Evolutionary conservation across 2,888 invertebrate genomes (phyloP).

Genomic region (Lomographa bimaculata): DNA sequence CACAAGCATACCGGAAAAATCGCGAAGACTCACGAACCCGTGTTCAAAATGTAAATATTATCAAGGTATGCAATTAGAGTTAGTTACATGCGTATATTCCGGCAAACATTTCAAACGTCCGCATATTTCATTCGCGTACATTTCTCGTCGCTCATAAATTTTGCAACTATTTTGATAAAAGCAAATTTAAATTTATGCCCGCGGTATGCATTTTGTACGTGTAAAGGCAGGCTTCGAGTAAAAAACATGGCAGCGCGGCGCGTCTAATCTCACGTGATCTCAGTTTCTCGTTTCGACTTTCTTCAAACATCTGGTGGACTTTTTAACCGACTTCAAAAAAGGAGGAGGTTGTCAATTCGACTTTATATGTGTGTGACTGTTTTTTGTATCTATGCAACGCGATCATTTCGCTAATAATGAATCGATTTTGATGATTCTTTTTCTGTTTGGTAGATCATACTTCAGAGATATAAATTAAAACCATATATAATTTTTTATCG

Average conservation of each 20-base stretch:
- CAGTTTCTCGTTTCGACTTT: slow-evolving; percentile 30
- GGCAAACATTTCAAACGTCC: slow-evolving; percentile 51
- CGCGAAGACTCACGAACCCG: slow-evolving; percentile 30
- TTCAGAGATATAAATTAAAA: no score
- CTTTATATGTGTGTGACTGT: no score
- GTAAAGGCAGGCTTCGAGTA: slow-evolving; percentile 62
- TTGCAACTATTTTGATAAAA: slow-evolving; percentile 76
- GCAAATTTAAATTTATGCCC: slow-evolving; percentile 77
- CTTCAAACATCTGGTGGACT: slow-evolving; percentile 49
- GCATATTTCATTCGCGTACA: slow-evolving; percentile 64
- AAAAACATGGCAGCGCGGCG: slow-evolving; percentile 58
- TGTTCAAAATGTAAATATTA: slow-evolving; percentile 38
- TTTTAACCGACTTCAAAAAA: no score
- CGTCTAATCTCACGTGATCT: slow-evolving; percentile 75
- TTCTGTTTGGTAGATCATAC: no score
- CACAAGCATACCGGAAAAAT: slow-evolving; percentile 34
- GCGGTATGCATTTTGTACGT: slow-evolving; percentile 70
- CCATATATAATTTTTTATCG: no score
- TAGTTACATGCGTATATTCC: slow-evolving; percentile 50
- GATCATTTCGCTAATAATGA: no score
- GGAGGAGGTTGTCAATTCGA: no score
- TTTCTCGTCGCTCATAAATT: slow-evolving; percentile 69
- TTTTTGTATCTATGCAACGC: no score
- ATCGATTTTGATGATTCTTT: no score
- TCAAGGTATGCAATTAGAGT: slow-evolving; percentile 54